Evolutionary conservation across 1,140 invertebrate species (phyloP), one percentile per base, ranked within the genome.

Genomic region (Thaumatotibia leucotreta): DNA sequence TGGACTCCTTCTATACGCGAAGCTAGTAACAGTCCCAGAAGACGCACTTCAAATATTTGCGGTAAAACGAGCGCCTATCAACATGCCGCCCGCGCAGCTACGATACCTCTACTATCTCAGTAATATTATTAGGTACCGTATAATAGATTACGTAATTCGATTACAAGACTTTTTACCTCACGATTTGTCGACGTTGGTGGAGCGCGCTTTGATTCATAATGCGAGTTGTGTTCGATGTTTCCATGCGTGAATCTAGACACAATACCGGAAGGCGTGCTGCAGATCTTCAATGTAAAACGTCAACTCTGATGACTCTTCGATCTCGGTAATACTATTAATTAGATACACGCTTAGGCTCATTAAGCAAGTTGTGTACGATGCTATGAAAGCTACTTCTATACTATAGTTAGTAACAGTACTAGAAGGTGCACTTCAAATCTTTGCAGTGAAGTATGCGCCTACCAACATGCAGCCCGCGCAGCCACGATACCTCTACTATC

Each of bases 31-130:
- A 20, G 95, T 94, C 8, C 94, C 94, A 0, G 96, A 97, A 77
- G 95, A 98, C 82, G 96, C 96, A 0, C 91, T 97, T 14, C 95
- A 97, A 79, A 93, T 99, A 81, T 98, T 98, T 88, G 96, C 96
- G 1, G 96, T 97, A 0, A 96, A 97, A 81, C 92, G 97, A 29
- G 93, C 93, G 71, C 95, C 96, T 8, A 95, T 97, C 31, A 95
- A 95, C 77, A 90, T 98, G 61, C 93, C 95, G 33, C 93, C 97
- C 1, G 97, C 97, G 3, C 97, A 98, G 86, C 91, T 96, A 61
- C 93, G 97, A 77, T 98, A 97, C 80, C 92, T 98, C 6, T 95
- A 96, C 75, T 98, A 98, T 88, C 94, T 98, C 68, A 92, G 92
- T 54, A 93, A 96, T 76, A 94, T 96, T 81, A 92, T 95, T 9